These are phyloP conservation scores for Metalampra italica DNA, from an alignment of 2,888 invertebrate species.

Conservation along the genomic window DNA sequence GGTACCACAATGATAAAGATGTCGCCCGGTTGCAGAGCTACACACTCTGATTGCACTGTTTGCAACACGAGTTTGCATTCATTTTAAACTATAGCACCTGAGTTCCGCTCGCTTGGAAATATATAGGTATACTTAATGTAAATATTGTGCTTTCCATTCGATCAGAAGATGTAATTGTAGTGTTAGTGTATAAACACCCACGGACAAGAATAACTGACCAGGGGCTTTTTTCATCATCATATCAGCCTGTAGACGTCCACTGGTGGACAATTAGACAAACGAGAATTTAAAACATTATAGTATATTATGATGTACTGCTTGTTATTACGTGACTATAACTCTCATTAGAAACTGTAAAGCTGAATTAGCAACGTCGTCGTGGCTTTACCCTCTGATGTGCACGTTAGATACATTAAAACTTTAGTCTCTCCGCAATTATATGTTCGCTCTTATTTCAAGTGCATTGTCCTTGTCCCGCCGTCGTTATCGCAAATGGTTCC, in stretches of 20 bases:
- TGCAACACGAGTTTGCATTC: background rate
- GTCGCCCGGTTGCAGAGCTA: background rate
- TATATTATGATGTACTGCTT: no score
- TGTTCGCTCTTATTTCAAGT: conserved; percentile 14
- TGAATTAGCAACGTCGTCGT: background rate
- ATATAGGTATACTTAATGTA: no score
- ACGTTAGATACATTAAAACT: background rate
- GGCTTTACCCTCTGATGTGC: background rate
- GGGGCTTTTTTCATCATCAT: no score
- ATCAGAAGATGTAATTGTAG: no score
- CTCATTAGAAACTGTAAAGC: background rate
- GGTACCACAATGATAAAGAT: background rate
- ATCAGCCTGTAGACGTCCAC: no score
- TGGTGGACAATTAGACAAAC: no score
- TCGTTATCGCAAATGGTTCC: conserved; percentile 28
- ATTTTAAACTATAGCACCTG: background rate
- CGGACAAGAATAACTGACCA: no score
- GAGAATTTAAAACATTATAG: no score
- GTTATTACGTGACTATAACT: no score
- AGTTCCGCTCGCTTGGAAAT: background rate
- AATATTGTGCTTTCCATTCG: no score
- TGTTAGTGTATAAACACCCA: no score
- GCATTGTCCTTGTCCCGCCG: conserved; percentile 10
- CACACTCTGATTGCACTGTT: background rate
- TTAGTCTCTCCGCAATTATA: conserved; percentile 1